A percentile compares a stretch with the other conserved stretches of the same genome.
These are phyloP conservation scores for Tinamus guttatus DNA, from an alignment of 2,113 vertebrate genomes.

Conservation along the genomic window DNA sequence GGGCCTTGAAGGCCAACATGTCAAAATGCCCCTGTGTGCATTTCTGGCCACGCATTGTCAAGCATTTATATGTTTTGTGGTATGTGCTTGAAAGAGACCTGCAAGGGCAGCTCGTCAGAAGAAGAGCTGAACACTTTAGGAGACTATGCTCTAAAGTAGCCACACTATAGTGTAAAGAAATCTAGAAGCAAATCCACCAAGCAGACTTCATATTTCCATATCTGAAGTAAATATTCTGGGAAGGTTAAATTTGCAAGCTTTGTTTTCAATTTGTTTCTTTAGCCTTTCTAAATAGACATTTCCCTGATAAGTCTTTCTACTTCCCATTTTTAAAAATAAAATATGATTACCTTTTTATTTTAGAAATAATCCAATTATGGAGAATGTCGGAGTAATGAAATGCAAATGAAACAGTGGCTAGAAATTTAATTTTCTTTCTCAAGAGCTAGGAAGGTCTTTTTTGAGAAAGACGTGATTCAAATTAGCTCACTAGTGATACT, in stretches of 20 bases:
- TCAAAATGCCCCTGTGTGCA: fast-evolving
- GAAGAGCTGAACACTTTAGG: background rate
- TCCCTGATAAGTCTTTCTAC: background rate
- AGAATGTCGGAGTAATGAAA: conserved; percentile 29
- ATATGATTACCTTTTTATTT: background rate
- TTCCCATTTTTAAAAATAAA: conserved; percentile 42
- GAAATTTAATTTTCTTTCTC: conserved; percentile 23
- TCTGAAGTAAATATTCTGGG: background rate
- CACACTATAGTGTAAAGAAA: background rate
- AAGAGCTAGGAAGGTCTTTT: conserved; percentile 22
- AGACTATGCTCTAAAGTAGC: background rate
- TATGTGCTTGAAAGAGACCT: background rate
- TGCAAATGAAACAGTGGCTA: conserved; percentile 4
- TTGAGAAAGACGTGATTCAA: background rate
- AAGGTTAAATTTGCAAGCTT: background rate
- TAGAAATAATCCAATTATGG: conserved; percentile 39
- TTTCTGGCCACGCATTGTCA: background rate
- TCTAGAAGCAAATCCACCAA: background rate
- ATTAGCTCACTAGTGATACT: background rate
- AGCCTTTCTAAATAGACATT: background rate
- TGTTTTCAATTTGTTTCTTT: background rate
- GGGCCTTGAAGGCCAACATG: background rate
- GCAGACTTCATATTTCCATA: background rate
- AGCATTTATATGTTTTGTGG: background rate
- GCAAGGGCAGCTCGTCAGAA: background rate